A percentile compares a stretch with the other conserved stretches of the same genome.
Evolutionary conservation across 2,797 vertebrate genomes (phyloP).

Genomic region (Glyptemys insculpta): DNA sequence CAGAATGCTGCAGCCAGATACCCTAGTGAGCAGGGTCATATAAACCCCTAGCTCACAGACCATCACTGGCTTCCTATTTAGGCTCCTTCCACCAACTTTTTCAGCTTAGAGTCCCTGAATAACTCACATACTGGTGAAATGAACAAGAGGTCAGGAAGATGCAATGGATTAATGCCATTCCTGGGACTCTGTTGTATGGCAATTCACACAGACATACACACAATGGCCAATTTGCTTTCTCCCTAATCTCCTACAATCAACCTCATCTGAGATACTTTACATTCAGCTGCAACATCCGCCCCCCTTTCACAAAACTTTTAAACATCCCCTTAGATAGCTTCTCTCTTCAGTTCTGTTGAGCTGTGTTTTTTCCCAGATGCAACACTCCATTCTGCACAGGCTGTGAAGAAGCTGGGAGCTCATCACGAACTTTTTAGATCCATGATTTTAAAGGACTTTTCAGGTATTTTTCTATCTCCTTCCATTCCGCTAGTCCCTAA

Average conservation of each 20-base stretch:
- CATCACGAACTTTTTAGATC: fast-evolving
- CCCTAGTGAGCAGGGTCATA: fast-evolving
- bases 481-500: neutral
- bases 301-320: neutral
- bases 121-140: fast-evolving
- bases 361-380: neutral
- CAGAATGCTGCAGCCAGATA: neutral
- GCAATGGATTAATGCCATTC: neutral
- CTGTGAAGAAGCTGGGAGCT: neutral
- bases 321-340: fast-evolving
- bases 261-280: neutral
- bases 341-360: neutral
- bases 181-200: fast-evolving
- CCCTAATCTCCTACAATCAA: neutral
- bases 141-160: neutral
- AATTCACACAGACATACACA: neutral
- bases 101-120: neutral
- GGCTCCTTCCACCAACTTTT: fast-evolving
- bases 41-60: fast-evolving
- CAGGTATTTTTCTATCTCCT: neutral
- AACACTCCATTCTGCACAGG: fast-evolving
- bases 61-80: neutral
- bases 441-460: neutral
- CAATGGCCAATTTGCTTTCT: neutral
- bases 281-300: neutral